Conservation (phyloP, 1,140 invertebrate genomes). For the Pseudomyrmex cubaensis region DNA sequence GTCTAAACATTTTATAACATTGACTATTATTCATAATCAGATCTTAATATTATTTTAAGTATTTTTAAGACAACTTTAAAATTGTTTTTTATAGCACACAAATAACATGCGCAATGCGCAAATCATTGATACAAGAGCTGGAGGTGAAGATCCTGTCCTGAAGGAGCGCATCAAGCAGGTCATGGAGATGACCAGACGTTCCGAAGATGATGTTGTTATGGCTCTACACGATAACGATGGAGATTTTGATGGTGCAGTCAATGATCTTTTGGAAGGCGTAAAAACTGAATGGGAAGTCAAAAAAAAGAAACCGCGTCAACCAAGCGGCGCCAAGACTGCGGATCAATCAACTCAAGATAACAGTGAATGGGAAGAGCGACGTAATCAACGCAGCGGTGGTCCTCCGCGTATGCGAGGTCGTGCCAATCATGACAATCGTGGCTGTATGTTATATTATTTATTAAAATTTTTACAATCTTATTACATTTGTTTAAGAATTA, state of each 20-base stretch:
- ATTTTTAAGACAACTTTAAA: neutral
- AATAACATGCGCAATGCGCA: slow-evolving; percentile 88
- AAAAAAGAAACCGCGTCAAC: slow-evolving; percentile 93
- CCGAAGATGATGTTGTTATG: slow-evolving; percentile 93
- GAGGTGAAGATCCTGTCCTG: slow-evolving; percentile 88
- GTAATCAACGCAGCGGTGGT: slow-evolving; percentile 83
- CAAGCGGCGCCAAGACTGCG: slow-evolving; percentile 83
- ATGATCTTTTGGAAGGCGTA: slow-evolving; percentile 90
- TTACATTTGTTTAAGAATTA: neutral
- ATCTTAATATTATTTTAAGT: too few species aligned
- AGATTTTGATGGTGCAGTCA: slow-evolving; percentile 90
- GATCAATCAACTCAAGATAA: slow-evolving; percentile 79
- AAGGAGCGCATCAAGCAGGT: slow-evolving; percentile 91
- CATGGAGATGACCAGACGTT: slow-evolving; percentile 92
- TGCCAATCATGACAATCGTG: slow-evolving; percentile 84
- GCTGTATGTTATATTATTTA: slow-evolving; percentile 79
- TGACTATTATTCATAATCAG: too few species aligned
- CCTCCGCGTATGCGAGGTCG: slow-evolving; percentile 85
- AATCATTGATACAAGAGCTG: slow-evolving; percentile 88
- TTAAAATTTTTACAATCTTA: neutral
- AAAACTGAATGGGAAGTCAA: slow-evolving; percentile 88
- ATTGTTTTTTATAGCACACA: slow-evolving; percentile 56
- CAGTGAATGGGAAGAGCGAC: slow-evolving; percentile 85
- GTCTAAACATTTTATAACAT: neutral
- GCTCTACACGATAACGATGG: slow-evolving; percentile 93